These are phyloP conservation scores for Dolichoris vasculosae DNA, from an alignment of 1,140 invertebrate species.

Conservation along the genomic window DNA sequence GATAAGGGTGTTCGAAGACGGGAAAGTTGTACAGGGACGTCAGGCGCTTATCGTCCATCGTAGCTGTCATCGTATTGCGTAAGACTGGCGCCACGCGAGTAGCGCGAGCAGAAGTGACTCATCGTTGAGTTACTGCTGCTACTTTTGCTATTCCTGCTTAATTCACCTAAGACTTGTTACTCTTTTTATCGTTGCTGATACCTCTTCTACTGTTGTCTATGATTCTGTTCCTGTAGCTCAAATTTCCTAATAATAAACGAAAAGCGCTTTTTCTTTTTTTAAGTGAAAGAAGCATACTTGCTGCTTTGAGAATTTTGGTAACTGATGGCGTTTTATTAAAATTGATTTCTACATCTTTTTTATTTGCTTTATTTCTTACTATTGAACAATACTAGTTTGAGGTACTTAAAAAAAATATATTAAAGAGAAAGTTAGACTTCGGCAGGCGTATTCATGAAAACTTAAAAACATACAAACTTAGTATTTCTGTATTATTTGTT, in stretches of 20 bases:
- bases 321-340: neutral
- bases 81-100: slow-evolving; percentile 25
- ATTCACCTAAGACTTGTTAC: slow-evolving; percentile 30
- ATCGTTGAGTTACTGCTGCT: neutral
- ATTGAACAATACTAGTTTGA: neutral
- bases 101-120: slow-evolving; percentile 17
- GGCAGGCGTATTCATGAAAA: neutral
- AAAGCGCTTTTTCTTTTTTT: slow-evolving; percentile 7
- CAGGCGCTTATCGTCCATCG: neutral
- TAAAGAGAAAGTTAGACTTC: slow-evolving; percentile 26
- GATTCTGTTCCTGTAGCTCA: neutral
- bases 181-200: neutral
- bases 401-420: slow-evolving; percentile 2
- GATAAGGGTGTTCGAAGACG: neutral
- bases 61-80: neutral
- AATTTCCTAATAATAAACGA: slow-evolving; percentile 22
- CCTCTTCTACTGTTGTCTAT: neutral
- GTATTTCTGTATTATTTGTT: slow-evolving; percentile 14
- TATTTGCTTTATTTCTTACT: neutral
- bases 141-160: neutral
- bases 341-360: neutral
- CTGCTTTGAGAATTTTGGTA: neutral
- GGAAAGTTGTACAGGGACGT: slow-evolving; percentile 6
- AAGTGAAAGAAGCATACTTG: neutral
- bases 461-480: slow-evolving; percentile 12